A percentile compares a stretch with the other conserved stretches of the same genome.
Conservation (phyloP, 2,797 vertebrate species). For the Holocentrus rufus region DNA sequence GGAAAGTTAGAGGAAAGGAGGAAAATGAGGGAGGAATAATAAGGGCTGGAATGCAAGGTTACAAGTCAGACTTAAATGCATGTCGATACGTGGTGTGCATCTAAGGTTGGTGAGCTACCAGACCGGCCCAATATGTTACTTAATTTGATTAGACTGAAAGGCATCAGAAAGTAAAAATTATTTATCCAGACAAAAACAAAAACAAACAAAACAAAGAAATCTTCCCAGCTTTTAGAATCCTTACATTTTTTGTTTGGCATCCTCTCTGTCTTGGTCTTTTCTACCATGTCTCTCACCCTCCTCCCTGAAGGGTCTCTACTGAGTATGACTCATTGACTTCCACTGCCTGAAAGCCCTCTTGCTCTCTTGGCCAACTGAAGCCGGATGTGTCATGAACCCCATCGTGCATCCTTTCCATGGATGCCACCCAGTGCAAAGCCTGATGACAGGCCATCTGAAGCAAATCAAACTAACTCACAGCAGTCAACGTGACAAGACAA, state of each 20-base stretch:
- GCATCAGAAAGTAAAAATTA: conserved; percentile 4
- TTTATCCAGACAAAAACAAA: conserved; percentile 21
- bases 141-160: neutral
- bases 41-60: neutral
- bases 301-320: conserved; percentile 65
- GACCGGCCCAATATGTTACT: neutral
- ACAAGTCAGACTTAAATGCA: neutral
- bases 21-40: neutral
- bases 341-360: conserved; percentile 74
- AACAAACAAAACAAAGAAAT: too few species aligned
- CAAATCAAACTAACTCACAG: conserved; percentile 59
- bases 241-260: conserved; percentile 34
- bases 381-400: conserved; percentile 82
- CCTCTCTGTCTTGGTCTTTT: conserved; percentile 46
- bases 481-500: conserved; percentile 37
- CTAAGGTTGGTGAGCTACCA: neutral
- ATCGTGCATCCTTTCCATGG: conserved; percentile 75
- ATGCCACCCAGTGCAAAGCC: conserved; percentile 69
- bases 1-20: neutral
- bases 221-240: neutral
- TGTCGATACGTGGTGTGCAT: neutral
- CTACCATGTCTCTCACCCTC: conserved; percentile 55
- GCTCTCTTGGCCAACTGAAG: conserved; percentile 74
- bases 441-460: conserved; percentile 68
- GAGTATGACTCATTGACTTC: conserved; percentile 78